Base-by-base conservation (phyloP, 2,797 vertebrate genomes). In the Taeniopygia guttata region DNA sequence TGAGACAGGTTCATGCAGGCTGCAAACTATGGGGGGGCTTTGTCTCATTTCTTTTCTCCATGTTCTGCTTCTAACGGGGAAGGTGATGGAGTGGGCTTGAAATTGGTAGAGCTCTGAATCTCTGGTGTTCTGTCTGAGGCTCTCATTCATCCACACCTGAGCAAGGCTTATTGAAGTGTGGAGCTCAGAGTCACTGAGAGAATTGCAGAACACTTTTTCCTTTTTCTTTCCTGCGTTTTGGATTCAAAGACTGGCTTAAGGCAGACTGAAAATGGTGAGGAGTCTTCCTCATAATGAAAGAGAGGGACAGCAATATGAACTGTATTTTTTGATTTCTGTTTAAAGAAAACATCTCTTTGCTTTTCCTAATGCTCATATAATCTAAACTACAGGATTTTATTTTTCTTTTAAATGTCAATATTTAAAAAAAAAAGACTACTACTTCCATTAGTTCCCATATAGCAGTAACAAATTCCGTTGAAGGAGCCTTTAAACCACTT, bases 11-110 rank as follows among this genome's bases (percentile, higher is more conserved):
- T 68, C 38, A 5, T 34, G 58, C 36, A 56, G 77, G 14, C 45
- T 75, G 58, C 12, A 40, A 48, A 45, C 16, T 40, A 1, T 3
- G 18, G 11, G 0, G 2, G 13, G 11, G 2, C 2, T 20, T 58
- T 85, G 26, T 55, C 16, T 64, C 19, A 3, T 54, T 85, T 42
- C 21, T 73, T 69, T 51, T n/a, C 32, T 42, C 34, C 16, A 7
- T 38, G 34, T 56, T 91, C 55, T 58, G 10, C 27, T 73, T n/a
- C 59, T 62, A 45, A 49, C 30, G 30, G 34, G 19, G 32, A 78
- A 45, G 36, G 30, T 59, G 77, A 36, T 67, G 45, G 48, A 51
- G 22, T 59, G 32, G 45, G 36, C 45, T 89, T 74, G 36, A 48
- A 72, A 64, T 42, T 64, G 16, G 34, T 7, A 52, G 34, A 52